Base-by-base conservation (phyloP, 2,888 invertebrate species). In the Acanthosepion esculentum region DNA sequence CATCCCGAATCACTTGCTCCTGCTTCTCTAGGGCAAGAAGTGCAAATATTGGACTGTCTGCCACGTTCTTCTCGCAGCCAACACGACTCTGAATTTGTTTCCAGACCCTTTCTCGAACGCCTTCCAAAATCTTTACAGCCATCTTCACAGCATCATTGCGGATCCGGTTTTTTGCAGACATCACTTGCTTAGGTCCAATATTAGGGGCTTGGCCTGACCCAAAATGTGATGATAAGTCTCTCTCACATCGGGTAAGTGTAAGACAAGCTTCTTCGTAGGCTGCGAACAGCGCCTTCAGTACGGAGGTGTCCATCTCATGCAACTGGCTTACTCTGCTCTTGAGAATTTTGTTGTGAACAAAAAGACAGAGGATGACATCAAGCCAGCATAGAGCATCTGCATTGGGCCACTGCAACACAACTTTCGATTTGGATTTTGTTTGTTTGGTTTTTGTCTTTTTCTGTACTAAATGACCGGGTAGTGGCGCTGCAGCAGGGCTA, bases 321-420 rank as follows among this genome's bases (percentile, higher is more conserved):
- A 95, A 59, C 91, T 94, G 91, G n/a, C 93, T 48, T 26, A 95
- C 41, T n/a, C 91, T 92, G 41, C 94, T 91, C 91, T 94, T 93
- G 48, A 94, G 48, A 23, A 94, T 94, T 26, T 93, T 93, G 59
- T 95, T 96, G 94, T 97, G 96, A 23, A 96, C 97, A 15, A 97
- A 94, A 55, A 97, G 95, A 94, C 96, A 96, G 41, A 97, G 95
- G 8, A 97, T 95, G 1, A 97, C 97, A 95, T 97, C 97, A 93
- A 97, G 95, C 97, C 97, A 97, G 95, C 97, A 97, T 91, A 97
- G 95, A 12, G 97, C 97, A 94, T 97, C 97, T 91, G 96, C 95
- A 94, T 97, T 97, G 94, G 96, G 96, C 97, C 97, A 97, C 95
- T 97, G 97, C 55, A 96, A 59, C 29, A 53, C 50, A 33, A 53